Evolutionary conservation across 2,113 vertebrate genomes (phyloP), one percentile per base, ranked within the genome.

Genomic region (Nicator chloris): DNA sequence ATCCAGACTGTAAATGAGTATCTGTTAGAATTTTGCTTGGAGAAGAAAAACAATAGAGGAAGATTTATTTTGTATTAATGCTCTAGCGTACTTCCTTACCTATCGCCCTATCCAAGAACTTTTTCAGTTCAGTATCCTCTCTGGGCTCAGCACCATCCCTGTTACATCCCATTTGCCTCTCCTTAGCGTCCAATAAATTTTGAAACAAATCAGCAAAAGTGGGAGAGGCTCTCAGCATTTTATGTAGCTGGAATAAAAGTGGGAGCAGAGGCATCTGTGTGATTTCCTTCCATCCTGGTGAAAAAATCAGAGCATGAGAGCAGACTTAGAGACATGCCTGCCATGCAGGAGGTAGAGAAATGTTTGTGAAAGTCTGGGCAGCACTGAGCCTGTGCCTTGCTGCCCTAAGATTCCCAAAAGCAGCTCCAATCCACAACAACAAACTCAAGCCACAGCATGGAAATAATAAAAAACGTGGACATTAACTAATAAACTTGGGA

Each of bases 11-110:
- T 79, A 89, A 95, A 87, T 35, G 65, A 87, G n/a, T 68, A 44
- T 76, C 85, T 69, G 61, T 33, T 80, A 56, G 63, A 80, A 54
- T 69, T 90, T 86, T 50, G 39, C 64, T 92, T 76, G 54, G 70
- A 92, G 44, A 89, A 92, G 78, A 40, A 91, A 87, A 85, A 88
- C 28, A 51, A 69, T 37, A 91, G 78, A 93, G 78, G 35, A 82
- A 85, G 57, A 90, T 76, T 60, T 60, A 78, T 73, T 79, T 47
- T 64, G 24, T 9, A 76, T 79, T 92, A 82, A 94, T 65, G 28
- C 8, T 65, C 24, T 59, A 44, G 37, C 5, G 1, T 47, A 60
- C 53, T 91, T 92, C 81, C 69, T 68, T 82, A 84, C 73, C 33
- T 63, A 60, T 68, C 24, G 37, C 37, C 45, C 66, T n/a, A 9